These are phyloP conservation scores for Rosalia funebris DNA, from an alignment of 2,888 invertebrate species.

Conservation along the genomic window DNA sequence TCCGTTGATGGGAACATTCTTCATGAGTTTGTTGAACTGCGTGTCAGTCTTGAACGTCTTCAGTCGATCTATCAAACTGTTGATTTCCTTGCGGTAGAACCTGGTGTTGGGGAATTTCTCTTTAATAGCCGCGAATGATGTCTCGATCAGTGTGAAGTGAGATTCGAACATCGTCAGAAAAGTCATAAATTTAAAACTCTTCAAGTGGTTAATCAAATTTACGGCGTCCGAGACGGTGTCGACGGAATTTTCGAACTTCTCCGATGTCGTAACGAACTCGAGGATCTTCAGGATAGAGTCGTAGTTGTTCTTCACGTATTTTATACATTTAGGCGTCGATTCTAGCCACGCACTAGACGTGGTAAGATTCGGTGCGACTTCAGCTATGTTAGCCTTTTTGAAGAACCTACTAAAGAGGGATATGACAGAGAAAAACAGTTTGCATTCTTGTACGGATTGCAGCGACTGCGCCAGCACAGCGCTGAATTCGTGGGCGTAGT, in stretches of 20 bases:
- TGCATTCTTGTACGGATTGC: constrained; percentile 21
- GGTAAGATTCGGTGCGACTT: not conserved
- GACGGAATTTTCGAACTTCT: constrained; percentile 19
- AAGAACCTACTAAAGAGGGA: constrained; percentile 6
- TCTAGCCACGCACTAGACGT: constrained; percentile 3
- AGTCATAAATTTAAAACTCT: constrained; percentile 25
- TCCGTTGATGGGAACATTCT: not conserved
- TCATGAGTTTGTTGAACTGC: constrained; percentile 9
- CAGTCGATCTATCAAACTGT: not conserved
- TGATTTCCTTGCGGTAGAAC: constrained; percentile 3
- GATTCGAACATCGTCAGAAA: constrained; percentile 15
- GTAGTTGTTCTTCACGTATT: constrained; percentile 21
- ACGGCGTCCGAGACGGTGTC: constrained; percentile 7
- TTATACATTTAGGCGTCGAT: constrained; percentile 2
- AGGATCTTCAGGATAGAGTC: constrained; percentile 8
- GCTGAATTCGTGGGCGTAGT: constrained; percentile 27
- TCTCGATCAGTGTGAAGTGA: constrained; percentile 12
- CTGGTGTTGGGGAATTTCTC: not conserved
- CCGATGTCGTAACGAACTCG: constrained; percentile 20
- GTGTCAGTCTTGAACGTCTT: constrained; percentile 7
- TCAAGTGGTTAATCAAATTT: constrained; percentile 24
- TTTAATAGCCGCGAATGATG: constrained; percentile 5
- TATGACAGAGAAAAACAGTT: constrained; percentile 25
- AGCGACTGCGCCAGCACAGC: constrained; percentile 22
- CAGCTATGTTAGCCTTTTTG: not conserved